Base-by-base conservation (phyloP, 1,140 invertebrate species). In the Drosophila yakuba region DNA sequence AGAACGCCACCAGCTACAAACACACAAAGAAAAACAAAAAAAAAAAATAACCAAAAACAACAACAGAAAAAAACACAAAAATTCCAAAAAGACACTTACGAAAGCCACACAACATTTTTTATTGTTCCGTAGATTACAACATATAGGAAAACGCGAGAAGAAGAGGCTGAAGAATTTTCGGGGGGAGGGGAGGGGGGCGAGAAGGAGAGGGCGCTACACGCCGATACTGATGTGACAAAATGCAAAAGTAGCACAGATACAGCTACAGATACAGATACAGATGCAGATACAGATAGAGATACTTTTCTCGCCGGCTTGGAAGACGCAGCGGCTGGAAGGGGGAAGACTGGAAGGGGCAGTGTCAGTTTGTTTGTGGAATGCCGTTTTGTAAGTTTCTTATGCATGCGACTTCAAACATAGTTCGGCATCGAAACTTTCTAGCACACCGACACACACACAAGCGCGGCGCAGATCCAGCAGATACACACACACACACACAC, bases 301-400 rank as follows among this genome's bases (percentile, higher is more conserved):
- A 81, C 74, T 64, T 68, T 67, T 64, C 68, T 78, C 60, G 62
- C 47, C 59, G 67, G 41, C 58, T 63, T 58, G 55, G 52, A 60
- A 55, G 43, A 43, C 17, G 36, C 23, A 58, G 8, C 14, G 23
- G 44, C 3, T 15, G 15, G 25, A 11, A 20, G 23, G 36, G 23
- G 52, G 23, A 8, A 41, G 43, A n/a, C 41, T 35, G 35, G 48
- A 47, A 39, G 77, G 45, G 69, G 48, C 72, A 58, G 72, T 67
- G 57, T 67, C 73, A 57, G 62, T 76, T 79, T 72, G 64, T 74
- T 71, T 85, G 77, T 80, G 90, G 90, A 91, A 91, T 91, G 90
- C 68, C 72, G 90, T 91, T 91, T 91, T 91, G 90, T 91, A 91
- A 91, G 84, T 91, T 91, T 89, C 83, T 69, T 86, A 78, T 86